A percentile compares a stretch with the other conserved stretches of the same genome.
phyloP scores from a whole-genome alignment of 2,113 vertebrate species.

The Telmatochromis sp. region DNA sequence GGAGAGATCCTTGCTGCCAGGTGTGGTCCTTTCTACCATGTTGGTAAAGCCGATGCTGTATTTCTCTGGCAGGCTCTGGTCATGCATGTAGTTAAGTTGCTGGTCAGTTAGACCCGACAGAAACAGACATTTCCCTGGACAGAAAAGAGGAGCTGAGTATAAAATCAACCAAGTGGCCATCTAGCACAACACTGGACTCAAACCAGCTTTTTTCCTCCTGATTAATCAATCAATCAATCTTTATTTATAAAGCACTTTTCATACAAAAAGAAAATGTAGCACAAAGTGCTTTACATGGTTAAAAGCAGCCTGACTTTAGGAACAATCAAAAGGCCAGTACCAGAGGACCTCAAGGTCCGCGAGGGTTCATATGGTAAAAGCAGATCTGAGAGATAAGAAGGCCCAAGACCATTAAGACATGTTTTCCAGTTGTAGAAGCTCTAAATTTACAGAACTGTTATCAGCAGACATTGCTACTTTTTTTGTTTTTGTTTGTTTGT shows the following conservation, averaged over 20 bases:
- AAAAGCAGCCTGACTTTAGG: too few species aligned
- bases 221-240: not conserved
- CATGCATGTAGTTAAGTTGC: slow-evolving; percentile 89
- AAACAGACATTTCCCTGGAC: slow-evolving; percentile 93
- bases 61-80: slow-evolving; percentile 85
- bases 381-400: too few species aligned
- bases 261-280: too few species aligned
- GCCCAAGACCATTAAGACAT: too few species aligned
- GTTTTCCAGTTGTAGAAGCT: not conserved
- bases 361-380: too few species aligned
- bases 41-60: slow-evolving; percentile 97
- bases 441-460: not conserved
- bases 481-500: not conserved
- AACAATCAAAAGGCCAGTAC: too few species aligned
- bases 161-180: not conserved
- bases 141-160: not conserved
- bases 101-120: slow-evolving; percentile 87
- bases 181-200: not conserved
- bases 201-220: not conserved
- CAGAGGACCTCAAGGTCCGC: too few species aligned
- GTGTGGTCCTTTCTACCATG: slow-evolving; percentile 97
- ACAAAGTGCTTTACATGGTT: too few species aligned
- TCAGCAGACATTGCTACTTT: not conserved
- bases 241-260: too few species aligned
- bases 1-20: slow-evolving; percentile 95